Percentiles rank a stretch among this genome's conserved stretches.
Conservation (phyloP, 1,140 invertebrate species). For the Pseudomyrmex gracilis region DNA sequence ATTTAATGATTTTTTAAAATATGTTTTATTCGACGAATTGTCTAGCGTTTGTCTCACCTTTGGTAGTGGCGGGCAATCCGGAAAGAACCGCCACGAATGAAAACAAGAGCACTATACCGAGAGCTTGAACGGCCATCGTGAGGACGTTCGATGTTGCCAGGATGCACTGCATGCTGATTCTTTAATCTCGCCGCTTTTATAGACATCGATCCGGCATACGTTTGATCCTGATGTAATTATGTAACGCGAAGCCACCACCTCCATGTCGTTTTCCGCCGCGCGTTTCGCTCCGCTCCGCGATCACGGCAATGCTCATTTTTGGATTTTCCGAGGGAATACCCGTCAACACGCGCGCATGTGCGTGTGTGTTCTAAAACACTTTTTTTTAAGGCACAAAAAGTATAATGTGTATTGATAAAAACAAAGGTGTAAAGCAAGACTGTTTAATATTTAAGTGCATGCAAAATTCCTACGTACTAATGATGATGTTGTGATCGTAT, state of each 20-base stretch:
- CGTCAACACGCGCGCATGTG: not conserved
- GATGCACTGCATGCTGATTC: constrained; percentile 69
- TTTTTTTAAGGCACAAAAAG: not conserved
- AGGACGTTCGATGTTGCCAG: constrained; percentile 37
- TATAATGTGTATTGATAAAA: constrained; percentile 3
- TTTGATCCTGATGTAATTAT: constrained; percentile 77
- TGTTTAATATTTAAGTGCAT: too few relatives aligned
- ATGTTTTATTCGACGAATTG: too few relatives aligned
- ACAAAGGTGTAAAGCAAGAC: not conserved
- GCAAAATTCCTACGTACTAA: too few relatives aligned
- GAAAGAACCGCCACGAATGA: constrained; percentile 51
- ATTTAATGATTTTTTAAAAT: too few relatives aligned
- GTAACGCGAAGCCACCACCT: constrained; percentile 71
- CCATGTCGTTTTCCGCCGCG: constrained; percentile 30
- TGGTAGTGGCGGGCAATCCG: constrained; percentile 51
- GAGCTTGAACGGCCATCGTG: constrained; percentile 59
- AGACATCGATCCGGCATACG: constrained; percentile 75
- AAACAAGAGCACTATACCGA: constrained; percentile 67
- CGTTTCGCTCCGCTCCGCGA: not conserved
- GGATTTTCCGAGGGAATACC: constrained; percentile 65
- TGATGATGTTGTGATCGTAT: too few relatives aligned
- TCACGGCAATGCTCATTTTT: constrained; percentile 24
- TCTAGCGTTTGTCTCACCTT: constrained; percentile 34
- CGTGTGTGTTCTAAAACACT: not conserved
- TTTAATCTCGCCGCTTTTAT: constrained; percentile 82